Base-by-base conservation (phyloP, 2,113 vertebrate genomes). In the Rhinichthys klamathensis region DNA sequence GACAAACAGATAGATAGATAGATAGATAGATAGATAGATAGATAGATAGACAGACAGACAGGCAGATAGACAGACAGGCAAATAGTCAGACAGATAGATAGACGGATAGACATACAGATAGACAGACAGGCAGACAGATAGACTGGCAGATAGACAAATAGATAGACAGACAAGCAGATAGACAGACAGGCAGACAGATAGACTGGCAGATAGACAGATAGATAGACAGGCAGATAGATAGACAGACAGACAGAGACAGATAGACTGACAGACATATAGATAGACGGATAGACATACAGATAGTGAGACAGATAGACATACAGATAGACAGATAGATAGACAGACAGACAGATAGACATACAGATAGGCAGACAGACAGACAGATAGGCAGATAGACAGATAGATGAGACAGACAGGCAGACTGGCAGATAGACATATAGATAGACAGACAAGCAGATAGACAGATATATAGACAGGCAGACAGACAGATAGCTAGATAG, bases 381-480 rank as follows among this genome's bases (percentile, higher is more conserved):
- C 0, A n/a, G n/a, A n/a, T n/a, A 58, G 54, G 8, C 0, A 8
- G 56, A 58, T 3, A 8, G 56, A 58, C 1, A n/a, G n/a, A n/a
- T n/a, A n/a, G n/a, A n/a, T n/a, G n/a, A 9, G 56, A 3, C 7
- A 5, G 56, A 3, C 2, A 23, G 6, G 23, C 0, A 58, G 6
- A 21, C 0, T 21, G 4, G 23, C 0, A 58, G 7, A 23, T 0
- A 58, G 2, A 3, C 0, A 9, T 0, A 9, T 4, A 58, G 54
- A 8, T 0, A 23, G 18, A 23, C 0, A 23, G 4, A 58, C 0
- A 23, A 7, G 9, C 0, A 58, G 56, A 60, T 0, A 10, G 56
- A 60, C 0, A 60, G 56, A 60, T 3, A 60, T 2, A 58, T 0
- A 58, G 56, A 58, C 1, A 58, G 7, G n/a, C 0, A n/a, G 56